A percentile compares a stretch with the other conserved stretches of the same genome.
Evolutionary conservation across 1,140 invertebrate species (phyloP).

Genomic region (Eupeodes corollae): DNA sequence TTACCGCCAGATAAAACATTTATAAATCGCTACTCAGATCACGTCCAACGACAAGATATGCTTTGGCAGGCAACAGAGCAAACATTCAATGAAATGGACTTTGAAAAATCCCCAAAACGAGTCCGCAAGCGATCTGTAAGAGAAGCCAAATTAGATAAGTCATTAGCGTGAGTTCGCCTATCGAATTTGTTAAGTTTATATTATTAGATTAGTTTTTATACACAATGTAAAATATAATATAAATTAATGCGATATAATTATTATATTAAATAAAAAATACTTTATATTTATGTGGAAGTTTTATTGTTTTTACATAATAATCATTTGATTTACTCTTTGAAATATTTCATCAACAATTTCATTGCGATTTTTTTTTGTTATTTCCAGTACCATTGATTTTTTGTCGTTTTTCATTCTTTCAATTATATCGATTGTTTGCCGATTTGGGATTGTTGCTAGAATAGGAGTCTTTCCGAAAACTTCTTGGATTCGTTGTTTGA

Average conservation of each 20-base stretch:
- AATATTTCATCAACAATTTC: constrained; percentile 5
- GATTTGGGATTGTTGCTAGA: constrained; percentile 45
- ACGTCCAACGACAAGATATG: constrained; percentile 65
- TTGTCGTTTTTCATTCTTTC: constrained; percentile 5
- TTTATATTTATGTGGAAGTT: background rate
- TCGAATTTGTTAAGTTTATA: too few species aligned
- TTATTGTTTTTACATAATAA: background rate
- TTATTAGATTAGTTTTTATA: too few species aligned
- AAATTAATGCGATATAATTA: too few species aligned
- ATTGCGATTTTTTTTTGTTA: constrained; percentile 10
- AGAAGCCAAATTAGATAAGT: constrained; percentile 16
- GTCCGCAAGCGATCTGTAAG: constrained; percentile 50
- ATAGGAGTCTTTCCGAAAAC: constrained; percentile 29
- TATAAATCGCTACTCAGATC: constrained; percentile 62
- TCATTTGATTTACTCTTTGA: background rate
- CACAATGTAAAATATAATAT: too few species aligned
- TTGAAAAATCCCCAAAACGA: constrained; percentile 46
- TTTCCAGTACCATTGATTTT: constrained; percentile 2
- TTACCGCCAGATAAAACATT: constrained; percentile 63
- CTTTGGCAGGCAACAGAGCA: constrained; percentile 70
- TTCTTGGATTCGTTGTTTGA: constrained; percentile 36
- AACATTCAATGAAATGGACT: constrained; percentile 53
- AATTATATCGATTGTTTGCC: background rate
- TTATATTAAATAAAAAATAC: background rate
- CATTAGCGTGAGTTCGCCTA: too few species aligned